Evolutionary conservation across 2,797 vertebrate genomes (phyloP), one percentile per base, ranked within the genome.

Genomic region (Pempheris klunzingeri): DNA sequence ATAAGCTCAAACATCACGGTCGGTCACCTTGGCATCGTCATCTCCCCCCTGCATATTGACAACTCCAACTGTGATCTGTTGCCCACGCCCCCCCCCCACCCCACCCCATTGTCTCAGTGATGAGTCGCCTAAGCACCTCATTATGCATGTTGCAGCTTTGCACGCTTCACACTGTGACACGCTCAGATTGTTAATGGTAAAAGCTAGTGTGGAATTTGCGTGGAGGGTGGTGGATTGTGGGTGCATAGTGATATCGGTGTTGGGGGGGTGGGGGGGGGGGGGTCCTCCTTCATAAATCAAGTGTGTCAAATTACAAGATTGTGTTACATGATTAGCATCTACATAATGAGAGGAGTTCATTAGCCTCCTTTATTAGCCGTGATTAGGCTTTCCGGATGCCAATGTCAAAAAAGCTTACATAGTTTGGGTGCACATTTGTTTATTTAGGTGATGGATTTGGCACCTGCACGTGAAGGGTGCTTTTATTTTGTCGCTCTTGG

Each of bases 281-380:
- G 58, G 18, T 69, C 74, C 50, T 82, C 62, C 71, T 75, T 67
- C 59, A 82, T 83, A 92, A 90, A 93, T 93, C 88, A 93, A 93
- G 83, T 90, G 88, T 92, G 89, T 92, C 88, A 85, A 92, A 93
- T 93, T 90, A 92, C 88, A 86, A 92, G 87, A 90, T 86, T 91
- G 88, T 90, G 90, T 91, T 90, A 84, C 84, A 87, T 90, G 92
- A 93, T 92, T 92, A 92, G 75, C 79, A 90, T 91, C 81, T 83
- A 78, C 88, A 89, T 94, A 92, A 92, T 89, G 89, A 93, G 88
- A 78, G 85, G 52, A 90, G 88, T 94, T 92, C 87, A 92, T 93
- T 92, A 92, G 86, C 79, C 59, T 57, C 71, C 60, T 84, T 87
- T 90, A 92, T 88, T 90, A 84, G 78, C 82, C 22, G 34, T 87